Evolutionary conservation across 2,113 vertebrate genomes (phyloP).

Genomic region (Spermophilus dauricus): DNA sequence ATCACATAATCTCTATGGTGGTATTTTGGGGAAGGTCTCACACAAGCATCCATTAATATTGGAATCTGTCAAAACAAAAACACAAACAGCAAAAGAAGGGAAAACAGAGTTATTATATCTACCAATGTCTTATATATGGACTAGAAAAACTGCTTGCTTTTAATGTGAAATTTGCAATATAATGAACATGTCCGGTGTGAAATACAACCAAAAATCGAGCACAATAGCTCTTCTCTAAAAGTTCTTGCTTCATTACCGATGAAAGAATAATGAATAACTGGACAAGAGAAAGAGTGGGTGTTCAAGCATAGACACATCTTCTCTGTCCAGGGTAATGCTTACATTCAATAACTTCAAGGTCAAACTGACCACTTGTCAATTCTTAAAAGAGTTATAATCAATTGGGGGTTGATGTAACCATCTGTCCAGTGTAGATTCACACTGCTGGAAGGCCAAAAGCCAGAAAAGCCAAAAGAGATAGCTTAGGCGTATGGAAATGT

Average conservation of each 20-base stretch:
- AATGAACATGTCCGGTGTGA: neutral
- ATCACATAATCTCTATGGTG: neutral
- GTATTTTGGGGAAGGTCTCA: neutral
- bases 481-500: neutral
- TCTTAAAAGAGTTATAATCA: constrained; percentile 36
- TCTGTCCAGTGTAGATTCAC: constrained; percentile 8
- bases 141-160: neutral
- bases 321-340: neutral
- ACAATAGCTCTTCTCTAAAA: neutral
- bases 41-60: neutral
- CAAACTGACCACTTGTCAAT: constrained; percentile 54
- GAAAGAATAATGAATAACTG: neutral
- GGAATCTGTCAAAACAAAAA: neutral
- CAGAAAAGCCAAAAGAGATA: constrained; percentile 6
- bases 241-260: neutral
- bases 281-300: neutral
- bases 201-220: neutral
- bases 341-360: constrained; percentile 47
- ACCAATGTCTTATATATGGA: neutral
- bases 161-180: neutral
- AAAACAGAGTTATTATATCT: neutral
- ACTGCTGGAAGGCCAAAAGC: neutral
- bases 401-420: constrained; percentile 39
- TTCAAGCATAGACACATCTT: neutral
- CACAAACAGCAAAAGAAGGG: neutral